Percentiles rank a stretch among this genome's conserved stretches.
These are phyloP conservation scores for Larimichthys crocea DNA, from an alignment of 2,113 vertebrate genomes.

Conservation along the genomic window DNA sequence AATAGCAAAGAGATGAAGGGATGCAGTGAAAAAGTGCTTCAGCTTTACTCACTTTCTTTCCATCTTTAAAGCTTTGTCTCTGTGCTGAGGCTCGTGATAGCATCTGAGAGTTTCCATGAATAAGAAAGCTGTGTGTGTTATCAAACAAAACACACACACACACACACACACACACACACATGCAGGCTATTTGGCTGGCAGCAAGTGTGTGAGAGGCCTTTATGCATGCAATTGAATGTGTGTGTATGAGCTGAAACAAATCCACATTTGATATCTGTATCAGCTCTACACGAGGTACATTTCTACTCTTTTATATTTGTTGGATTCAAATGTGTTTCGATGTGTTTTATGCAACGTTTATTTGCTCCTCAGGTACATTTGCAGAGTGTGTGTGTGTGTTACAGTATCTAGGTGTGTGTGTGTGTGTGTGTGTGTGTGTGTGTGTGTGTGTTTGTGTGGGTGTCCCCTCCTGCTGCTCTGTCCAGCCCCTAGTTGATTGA, in stretches of 20 bases:
- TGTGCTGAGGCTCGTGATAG: constrained; percentile 33
- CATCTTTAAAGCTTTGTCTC: constrained; percentile 15
- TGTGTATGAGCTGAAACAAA: constrained; percentile 1
- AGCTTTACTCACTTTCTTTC: constrained; percentile 29
- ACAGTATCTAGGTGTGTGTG: constrained; percentile 55
- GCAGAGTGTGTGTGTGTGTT: constrained; percentile 14
- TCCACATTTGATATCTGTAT: not conserved
- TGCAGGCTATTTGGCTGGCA: not conserved
- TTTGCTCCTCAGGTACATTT: not conserved
- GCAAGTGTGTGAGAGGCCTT: constrained; percentile 25
- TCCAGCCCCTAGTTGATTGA: constrained; percentile 80
- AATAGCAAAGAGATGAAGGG: constrained; percentile 29
- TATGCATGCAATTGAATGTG: not conserved
- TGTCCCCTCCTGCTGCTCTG: constrained; percentile 73
- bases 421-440: constrained; percentile 44
- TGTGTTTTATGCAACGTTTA: not conserved
- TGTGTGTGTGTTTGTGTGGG: constrained; percentile 44
- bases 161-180: constrained; percentile 12
- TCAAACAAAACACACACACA: constrained; percentile 38
- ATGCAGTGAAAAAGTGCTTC: constrained; percentile 24
- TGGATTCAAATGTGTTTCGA: constrained; percentile 1
- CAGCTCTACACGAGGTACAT: not conserved
- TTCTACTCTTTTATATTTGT: not conserved
- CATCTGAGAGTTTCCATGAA: constrained; percentile 47
- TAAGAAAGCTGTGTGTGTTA: constrained; percentile 31